Evolutionary conservation across 1,140 invertebrate genomes (phyloP), one percentile per base, ranked within the genome.

Genomic region (Macrosteles quadrilineatus): DNA sequence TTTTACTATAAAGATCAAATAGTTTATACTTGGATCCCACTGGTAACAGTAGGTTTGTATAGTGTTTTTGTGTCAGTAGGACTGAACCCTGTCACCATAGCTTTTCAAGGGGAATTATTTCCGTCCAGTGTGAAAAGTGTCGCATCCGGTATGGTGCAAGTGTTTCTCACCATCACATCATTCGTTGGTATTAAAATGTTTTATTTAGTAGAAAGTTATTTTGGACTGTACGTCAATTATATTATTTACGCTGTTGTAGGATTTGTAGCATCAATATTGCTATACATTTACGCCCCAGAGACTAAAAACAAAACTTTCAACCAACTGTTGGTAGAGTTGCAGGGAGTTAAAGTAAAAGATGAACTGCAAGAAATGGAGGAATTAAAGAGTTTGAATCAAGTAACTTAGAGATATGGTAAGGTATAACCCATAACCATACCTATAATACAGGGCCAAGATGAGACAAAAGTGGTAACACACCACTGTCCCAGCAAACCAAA

Each of bases 241-340:
- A 17, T 43, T 1, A 25, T 66, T 12, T 66, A 43, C 25, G 32
- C 32, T 14, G 1, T 27, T 11, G 32, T 66, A 12, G 63, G 27
- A 23, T 32, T 32, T 21, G 1, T 45, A 2, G 17, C 32, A 27
- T 23, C 32, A 19, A 30, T 66, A 32, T 27, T 17, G 36, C 19
- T 66, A 4, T 45, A 45, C 25, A 21, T 45, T 2, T 45, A 66
- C 17, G 21, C 21, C 9, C 63, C 63, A 27, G 63, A 66, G 27
- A 66, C 63, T 40, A 66, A 66, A 25, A 43, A 66, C 23, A 66
- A 43, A 25, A 66, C 63, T 2, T 66, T 66, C 29, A 27, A 12
- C 14, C 25, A 66, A 31, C 1, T 66, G 9, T 27, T 25, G 2
- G 31, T 23, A 45, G 63, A 66, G 40, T 21, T 66, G 32, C 32